These are phyloP conservation scores for Thereva unica DNA, from an alignment of 2,888 invertebrate genomes.

Conservation along the genomic window DNA sequence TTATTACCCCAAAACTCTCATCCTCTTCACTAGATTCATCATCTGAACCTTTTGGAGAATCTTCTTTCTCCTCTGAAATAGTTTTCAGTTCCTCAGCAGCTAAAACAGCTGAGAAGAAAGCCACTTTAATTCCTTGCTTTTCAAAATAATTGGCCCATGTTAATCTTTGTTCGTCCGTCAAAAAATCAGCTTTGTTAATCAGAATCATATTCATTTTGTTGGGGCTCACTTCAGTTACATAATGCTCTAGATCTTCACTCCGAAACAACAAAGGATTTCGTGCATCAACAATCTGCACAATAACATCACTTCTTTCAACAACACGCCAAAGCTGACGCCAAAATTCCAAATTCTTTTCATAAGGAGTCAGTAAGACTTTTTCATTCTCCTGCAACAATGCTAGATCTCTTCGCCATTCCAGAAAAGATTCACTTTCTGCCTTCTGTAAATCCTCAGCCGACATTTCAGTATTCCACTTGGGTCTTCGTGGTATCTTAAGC, in stretches of 20 bases:
- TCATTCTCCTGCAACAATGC: conserved; percentile 78
- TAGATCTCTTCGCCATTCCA: conserved; percentile 87
- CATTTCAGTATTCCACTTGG: conserved; percentile 76
- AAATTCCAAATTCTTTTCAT: conserved; percentile 95
- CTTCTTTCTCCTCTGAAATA: conserved; percentile 49
- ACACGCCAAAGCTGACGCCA: conserved; percentile 99
- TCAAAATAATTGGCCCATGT: conserved; percentile 87
- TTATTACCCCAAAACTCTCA: conserved; percentile 57
- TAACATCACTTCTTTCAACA: conserved; percentile 91
- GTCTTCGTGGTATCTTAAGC: conserved; percentile 84
- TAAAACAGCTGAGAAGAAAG: conserved; percentile 89
- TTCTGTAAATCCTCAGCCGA: conserved; percentile 78
- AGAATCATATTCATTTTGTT: conserved; percentile 81
- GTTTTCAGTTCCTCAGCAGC: conserved; percentile 60
- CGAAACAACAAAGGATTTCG: conserved; percentile 93
- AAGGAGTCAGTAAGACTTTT: conserved; percentile 87
- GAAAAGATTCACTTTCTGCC: conserved; percentile 80
- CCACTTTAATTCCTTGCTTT: conserved; percentile 69
- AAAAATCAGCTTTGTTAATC: conserved; percentile 94
- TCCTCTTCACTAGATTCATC: conserved; percentile 46
- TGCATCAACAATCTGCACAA: conserved; percentile 94
- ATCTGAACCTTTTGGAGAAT: conserved; percentile 45
- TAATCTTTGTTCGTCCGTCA: conserved; percentile 77
- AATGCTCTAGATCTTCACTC: conserved; percentile 87
- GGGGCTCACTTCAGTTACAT: conserved; percentile 75